Conservation (phyloP, 2,797 vertebrate genomes). For the Liasis olivaceus region DNA sequence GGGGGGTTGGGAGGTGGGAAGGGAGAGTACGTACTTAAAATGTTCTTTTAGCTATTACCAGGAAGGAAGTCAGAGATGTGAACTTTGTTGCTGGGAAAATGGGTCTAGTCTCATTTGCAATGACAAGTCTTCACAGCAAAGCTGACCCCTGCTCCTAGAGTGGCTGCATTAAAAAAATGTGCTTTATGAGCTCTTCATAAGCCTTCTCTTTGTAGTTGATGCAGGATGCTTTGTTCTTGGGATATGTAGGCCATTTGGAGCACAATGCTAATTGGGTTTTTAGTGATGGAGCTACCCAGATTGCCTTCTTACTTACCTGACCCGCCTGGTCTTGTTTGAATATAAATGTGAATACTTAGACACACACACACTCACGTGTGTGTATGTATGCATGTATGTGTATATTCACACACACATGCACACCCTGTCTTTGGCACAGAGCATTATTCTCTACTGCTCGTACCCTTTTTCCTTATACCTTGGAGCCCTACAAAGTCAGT, state of each 20-base stretch:
- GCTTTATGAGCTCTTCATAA: conserved; percentile 8
- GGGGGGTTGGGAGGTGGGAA: background rate
- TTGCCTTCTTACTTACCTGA: background rate
- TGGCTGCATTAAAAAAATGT: background rate
- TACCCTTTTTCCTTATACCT: accelerated
- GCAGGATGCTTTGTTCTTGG: conserved; percentile 8
- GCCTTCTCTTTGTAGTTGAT: conserved; percentile 25
- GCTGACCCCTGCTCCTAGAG: background rate
- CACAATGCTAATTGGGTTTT: background rate
- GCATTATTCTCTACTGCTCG: background rate
- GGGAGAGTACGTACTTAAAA: background rate
- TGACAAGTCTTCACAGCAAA: conserved; percentile 54
- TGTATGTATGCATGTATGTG: background rate
- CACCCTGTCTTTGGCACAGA: background rate
- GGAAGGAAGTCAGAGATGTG: conserved; percentile 49
- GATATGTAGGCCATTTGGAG: conserved; percentile 26
- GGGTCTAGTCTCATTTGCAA: background rate
- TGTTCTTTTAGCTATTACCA: conserved; percentile 18
- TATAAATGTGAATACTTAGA: background rate
- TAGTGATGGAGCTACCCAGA: background rate
- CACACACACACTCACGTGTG: background rate
- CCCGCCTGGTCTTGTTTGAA: background rate
- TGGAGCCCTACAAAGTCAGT: conserved; percentile 33
- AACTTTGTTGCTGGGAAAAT: conserved; percentile 60
- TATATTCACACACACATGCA: background rate